Evolutionary conservation across 1,140 invertebrate genomes (phyloP).

Genomic region (Trichomalopsis sarcophagae): DNA sequence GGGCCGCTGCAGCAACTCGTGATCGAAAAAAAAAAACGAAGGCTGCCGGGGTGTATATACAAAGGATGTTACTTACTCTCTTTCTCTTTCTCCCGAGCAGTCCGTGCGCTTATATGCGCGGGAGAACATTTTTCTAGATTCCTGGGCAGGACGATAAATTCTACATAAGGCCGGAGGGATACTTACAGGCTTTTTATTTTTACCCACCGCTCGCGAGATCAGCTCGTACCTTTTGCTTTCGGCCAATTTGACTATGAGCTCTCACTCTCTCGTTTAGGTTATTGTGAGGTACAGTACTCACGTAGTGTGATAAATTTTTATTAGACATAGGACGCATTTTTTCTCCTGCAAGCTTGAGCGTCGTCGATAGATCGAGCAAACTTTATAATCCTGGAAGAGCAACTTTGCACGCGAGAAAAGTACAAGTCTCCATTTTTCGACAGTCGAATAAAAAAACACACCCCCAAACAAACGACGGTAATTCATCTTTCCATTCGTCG

Average conservation of each 20-base stretch:
- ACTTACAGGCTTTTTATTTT: constrained; percentile 18
- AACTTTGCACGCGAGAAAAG: neutral
- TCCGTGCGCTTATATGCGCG: constrained; percentile 12
- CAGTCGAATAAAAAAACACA: neutral
- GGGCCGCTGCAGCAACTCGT: constrained; percentile 42
- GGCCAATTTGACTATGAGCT: neutral
- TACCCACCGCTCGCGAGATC: neutral
- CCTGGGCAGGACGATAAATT: constrained; percentile 54
- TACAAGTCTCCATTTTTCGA: neutral
- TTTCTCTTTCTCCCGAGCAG: neutral
- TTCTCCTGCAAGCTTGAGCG: too few species aligned
- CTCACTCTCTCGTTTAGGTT: neutral
- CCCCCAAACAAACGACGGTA: neutral
- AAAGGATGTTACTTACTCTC: constrained; percentile 29
- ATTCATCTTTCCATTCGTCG: constrained; percentile 36
- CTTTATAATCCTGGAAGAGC: neutral
- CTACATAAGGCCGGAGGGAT: constrained; percentile 38
- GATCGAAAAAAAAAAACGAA: constrained; percentile 48
- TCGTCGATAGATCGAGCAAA: too few species aligned
- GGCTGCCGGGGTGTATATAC: neutral
- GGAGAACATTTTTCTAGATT: constrained; percentile 48
- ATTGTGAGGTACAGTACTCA: neutral
- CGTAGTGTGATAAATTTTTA: neutral
- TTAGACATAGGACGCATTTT: neutral
- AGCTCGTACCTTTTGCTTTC: constrained; percentile 1